Evolutionary conservation across 1,140 invertebrate genomes (phyloP), one percentile per base, ranked within the genome.

Genomic region (Zaprionus ghesquierei): DNA sequence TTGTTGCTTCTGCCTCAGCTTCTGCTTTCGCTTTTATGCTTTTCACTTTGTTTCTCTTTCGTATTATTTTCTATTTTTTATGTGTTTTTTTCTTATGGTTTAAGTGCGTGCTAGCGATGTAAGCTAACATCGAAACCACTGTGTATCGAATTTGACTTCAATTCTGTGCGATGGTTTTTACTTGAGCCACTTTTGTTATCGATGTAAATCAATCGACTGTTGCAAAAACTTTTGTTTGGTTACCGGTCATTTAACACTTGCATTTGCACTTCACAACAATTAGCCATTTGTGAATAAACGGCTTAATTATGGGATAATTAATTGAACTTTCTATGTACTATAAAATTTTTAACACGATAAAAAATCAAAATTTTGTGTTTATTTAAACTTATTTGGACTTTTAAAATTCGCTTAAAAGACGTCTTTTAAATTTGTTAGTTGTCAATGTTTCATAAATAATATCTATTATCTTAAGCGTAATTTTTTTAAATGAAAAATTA

Each of bases 31-130:
- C 35, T 51, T 53, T 66, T 68, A 49, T 55, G 55, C 62, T 68
- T 68, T 68, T 70, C 68, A 70, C 68, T 62, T 69, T 65, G 51
- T 56, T 70, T 49, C 68, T 70, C 29, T 64, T 70, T 70, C 29
- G 35, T 65, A 51, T 54, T 61, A 53, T 50, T 71, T 64, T 41
- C 50, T 23, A 10, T 56, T 23, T 49, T 63, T 53, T 63, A 27
- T 53, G 35, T 62, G 46, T 62, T 31, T 63, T 64, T 44, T 29
- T 64, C 51, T 56, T 38, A 58, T 58, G 44, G 61, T 56, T 51
- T 51, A 35, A 63, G 29, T 51, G 53, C 69, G 31, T 51, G 61
- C 53, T 71, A 65, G 61, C 29, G 69, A 65, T 73, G 70, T 55
- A 27, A 53, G 59, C 23, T 41, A 68, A 60, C 46, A 61, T 61